Evolutionary conservation across 2,797 vertebrate genomes (phyloP).

Genomic region (Phrynocephalus vlangalii): DNA sequence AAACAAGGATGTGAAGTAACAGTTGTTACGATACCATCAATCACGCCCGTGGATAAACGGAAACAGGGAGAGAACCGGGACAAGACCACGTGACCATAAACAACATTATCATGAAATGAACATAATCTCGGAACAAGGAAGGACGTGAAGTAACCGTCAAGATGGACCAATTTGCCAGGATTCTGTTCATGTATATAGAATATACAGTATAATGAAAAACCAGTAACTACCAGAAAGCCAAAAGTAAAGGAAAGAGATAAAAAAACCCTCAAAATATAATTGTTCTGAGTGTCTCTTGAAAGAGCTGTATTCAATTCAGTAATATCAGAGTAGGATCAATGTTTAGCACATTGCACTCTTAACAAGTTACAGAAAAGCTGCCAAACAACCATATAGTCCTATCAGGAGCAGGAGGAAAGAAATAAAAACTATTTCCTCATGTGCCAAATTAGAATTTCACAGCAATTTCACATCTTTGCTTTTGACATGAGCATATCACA

Average conservation of each 20-base stretch:
- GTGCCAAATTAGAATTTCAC: not conserved
- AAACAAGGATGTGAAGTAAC: too few relatives aligned
- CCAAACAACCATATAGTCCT: not conserved
- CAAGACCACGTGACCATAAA: too few relatives aligned
- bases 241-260: not conserved
- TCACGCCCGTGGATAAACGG: too few relatives aligned
- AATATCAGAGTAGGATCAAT: not conserved
- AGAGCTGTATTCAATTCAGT: not conserved
- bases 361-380: not conserved
- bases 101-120: too few relatives aligned
- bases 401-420: not conserved
- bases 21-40: too few relatives aligned
- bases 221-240: not conserved
- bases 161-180: not conserved
- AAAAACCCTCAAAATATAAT: not conserved
- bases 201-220: not conserved
- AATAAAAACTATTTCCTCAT: not conserved
- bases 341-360: not conserved
- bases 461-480: not conserved
- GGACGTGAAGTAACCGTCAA: too few relatives aligned
- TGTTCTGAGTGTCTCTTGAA: not conserved
- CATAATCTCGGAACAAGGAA: too few relatives aligned
- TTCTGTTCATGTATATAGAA: not conserved
- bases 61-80: too few relatives aligned
- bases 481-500: not conserved